Evolutionary conservation across 1,140 invertebrate species (phyloP).

Genomic region (Papilio machaon): DNA sequence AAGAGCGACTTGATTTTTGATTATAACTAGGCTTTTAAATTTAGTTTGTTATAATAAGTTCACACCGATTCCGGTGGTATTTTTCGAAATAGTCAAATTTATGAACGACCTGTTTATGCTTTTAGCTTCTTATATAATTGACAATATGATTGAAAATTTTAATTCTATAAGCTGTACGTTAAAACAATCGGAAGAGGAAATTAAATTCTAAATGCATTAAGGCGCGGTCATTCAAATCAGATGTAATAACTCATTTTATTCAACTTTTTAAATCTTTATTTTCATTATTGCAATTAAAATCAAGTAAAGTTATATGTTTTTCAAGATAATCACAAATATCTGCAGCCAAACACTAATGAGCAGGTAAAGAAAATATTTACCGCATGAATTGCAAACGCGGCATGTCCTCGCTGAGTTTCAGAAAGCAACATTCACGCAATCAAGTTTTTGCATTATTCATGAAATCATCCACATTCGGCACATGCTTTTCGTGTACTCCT

Average conservation of each 20-base stretch:
- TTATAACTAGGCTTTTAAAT: no score
- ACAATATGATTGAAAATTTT: no score
- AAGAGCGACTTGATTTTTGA: no score
- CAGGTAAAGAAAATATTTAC: slow-evolving; percentile 34
- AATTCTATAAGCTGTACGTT: no score
- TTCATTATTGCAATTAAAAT: background rate
- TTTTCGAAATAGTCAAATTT: no score
- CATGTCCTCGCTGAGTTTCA: slow-evolving; percentile 26
- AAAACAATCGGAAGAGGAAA: no score
- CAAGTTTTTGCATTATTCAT: slow-evolving; percentile 37
- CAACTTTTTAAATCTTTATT: background rate
- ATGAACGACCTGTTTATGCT: no score
- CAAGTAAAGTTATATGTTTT: slow-evolving; percentile 2
- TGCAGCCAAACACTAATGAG: slow-evolving; percentile 16
- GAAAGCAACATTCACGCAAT: slow-evolving; percentile 35
- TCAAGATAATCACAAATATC: background rate
- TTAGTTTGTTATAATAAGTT: no score
- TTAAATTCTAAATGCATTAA: no score
- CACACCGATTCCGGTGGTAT: no score
- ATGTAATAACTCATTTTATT: background rate
- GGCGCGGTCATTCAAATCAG: no score
- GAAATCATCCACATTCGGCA: slow-evolving; percentile 36
- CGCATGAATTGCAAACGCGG: slow-evolving; percentile 28
- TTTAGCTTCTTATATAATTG: no score
- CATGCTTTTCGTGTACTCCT: slow-evolving; percentile 27